These are phyloP conservation scores for Drosophila prosaltans DNA, from an alignment of 1,140 invertebrate genomes.

Conservation along the genomic window DNA sequence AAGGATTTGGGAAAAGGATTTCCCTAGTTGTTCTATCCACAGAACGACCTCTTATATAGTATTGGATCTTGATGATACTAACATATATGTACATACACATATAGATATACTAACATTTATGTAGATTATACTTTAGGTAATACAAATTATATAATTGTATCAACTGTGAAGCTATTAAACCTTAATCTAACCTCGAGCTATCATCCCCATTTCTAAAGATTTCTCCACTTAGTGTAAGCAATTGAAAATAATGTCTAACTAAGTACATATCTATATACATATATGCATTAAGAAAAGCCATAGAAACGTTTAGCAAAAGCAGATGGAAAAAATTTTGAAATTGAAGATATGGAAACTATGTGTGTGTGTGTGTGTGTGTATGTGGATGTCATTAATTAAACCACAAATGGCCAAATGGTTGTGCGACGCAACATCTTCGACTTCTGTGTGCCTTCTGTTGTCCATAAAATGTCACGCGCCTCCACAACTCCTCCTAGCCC, in stretches of 20 bases:
- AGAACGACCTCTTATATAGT: too few species aligned
- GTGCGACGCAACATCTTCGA: slow-evolving; percentile 31
- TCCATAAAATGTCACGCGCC: slow-evolving; percentile 64
- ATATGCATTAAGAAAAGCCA: not conserved
- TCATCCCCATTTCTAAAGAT: not conserved
- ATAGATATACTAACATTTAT: too few species aligned
- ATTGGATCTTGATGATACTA: too few species aligned
- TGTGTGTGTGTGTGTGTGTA: slow-evolving; percentile 11
- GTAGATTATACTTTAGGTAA: too few species aligned
- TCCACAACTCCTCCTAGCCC: not conserved
- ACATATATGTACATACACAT: too few species aligned
- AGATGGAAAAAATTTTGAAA: slow-evolving; percentile 38
- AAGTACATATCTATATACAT: not conserved
- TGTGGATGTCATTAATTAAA: slow-evolving; percentile 76
- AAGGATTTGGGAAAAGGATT: too few species aligned
- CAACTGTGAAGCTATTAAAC: not conserved
- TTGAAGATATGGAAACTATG: slow-evolving; percentile 12
- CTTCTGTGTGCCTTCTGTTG: slow-evolving; percentile 65
- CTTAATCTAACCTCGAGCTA: not conserved
- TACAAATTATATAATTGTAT: not conserved
- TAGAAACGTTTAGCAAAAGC: slow-evolving; percentile 11
- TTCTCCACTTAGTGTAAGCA: not conserved
- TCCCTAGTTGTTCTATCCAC: too few species aligned
- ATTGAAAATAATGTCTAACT: not conserved
- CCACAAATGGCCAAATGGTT: slow-evolving; percentile 64